Evolutionary conservation across 2,888 invertebrate species (phyloP).

Genomic region (Chalcis sispes): DNA sequence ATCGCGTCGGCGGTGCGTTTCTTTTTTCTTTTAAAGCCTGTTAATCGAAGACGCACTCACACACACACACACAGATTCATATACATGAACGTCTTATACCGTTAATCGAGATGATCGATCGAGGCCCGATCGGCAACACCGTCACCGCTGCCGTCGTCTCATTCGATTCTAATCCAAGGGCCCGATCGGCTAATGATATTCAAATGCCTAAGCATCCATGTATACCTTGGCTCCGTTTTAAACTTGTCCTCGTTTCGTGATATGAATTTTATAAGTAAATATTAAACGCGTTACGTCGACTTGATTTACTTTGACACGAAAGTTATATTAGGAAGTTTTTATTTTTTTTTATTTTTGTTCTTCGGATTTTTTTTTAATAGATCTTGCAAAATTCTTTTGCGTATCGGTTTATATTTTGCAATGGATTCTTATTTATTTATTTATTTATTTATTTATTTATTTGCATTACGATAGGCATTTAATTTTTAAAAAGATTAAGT

Average conservation of each 20-base stretch:
- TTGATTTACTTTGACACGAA: constrained; percentile 39
- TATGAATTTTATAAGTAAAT: not conserved
- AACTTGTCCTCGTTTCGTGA: not conserved
- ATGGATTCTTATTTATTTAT: no score
- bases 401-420: not conserved
- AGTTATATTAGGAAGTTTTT: constrained; percentile 39
- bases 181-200: not conserved
- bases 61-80: not conserved
- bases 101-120: constrained; percentile 47
- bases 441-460: no score
- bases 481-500: no score
- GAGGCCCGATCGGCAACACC: not conserved
- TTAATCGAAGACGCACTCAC: not conserved
- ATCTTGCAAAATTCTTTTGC: constrained; percentile 18
- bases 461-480: no score
- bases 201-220: not conserved
- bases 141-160: not conserved
- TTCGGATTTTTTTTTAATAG: constrained; percentile 7
- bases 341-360: no score
- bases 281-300: not conserved
- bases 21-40: no score
- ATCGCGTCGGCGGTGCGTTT: not conserved
- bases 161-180: constrained; percentile 17
- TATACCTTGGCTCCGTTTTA: no score
- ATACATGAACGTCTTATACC: constrained; percentile 2